Evolutionary conservation across 2,113 vertebrate species (phyloP).

Genomic region (Microtus pennsylvanicus): DNA sequence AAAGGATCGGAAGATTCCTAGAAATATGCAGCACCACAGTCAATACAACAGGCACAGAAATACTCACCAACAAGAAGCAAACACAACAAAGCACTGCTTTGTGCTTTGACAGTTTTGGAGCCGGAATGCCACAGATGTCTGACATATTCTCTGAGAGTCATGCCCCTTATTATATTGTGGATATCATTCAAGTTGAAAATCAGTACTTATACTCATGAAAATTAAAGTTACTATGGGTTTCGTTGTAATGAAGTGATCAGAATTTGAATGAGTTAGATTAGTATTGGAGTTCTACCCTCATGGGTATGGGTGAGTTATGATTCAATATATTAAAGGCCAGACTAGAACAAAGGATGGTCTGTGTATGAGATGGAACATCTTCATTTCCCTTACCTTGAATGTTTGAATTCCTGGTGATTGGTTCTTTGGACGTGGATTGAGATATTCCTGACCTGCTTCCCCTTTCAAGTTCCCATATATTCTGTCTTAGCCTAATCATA

Average conservation of each 20-base stretch:
- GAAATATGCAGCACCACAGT: not conserved
- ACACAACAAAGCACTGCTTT: not conserved
- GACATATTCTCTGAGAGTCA: fast-evolving
- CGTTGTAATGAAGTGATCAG: not conserved
- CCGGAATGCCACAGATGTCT: not conserved
- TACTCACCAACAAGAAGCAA: not conserved
- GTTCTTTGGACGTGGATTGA: not conserved
- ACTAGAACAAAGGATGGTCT: not conserved
- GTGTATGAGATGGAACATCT: not conserved
- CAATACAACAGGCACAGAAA: no score
- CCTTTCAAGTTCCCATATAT: not conserved
- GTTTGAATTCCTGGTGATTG: not conserved
- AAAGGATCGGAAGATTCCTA: not conserved
- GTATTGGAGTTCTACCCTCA: fast-evolving
- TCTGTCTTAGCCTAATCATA: not conserved
- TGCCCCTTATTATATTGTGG: not conserved
- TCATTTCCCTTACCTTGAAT: not conserved
- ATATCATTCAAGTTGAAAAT: not conserved
- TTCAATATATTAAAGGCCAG: not conserved
- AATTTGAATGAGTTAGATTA: not conserved
- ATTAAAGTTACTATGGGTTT: not conserved
- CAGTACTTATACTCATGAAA: not conserved
- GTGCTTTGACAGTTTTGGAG: not conserved
- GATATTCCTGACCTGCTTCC: no score
- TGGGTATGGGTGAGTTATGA: fast-evolving